Conservation (phyloP, 2,888 invertebrate genomes). For the Andrena dorsata region DNA sequence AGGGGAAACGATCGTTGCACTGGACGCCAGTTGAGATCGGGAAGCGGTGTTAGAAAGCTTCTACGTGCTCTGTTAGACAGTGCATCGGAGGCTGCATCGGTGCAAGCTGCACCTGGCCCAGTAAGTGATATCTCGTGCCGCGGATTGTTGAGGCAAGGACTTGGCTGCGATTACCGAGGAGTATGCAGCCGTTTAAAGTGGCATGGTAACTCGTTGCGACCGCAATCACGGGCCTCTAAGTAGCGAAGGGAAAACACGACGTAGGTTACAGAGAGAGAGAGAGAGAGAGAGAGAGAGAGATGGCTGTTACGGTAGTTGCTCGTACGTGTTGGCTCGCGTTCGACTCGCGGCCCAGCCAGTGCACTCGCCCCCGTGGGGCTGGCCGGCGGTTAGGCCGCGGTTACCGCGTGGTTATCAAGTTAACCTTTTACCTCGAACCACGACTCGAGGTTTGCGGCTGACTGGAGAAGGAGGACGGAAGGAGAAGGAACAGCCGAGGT, state of each 20-base stretch:
- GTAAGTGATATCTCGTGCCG: slow-evolving; percentile 54
- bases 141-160: slow-evolving; percentile 14
- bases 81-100: neutral
- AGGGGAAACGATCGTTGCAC: neutral
- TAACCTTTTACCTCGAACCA: slow-evolving; percentile 83
- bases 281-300: slow-evolving; percentile 14
- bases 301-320: slow-evolving; percentile 72
- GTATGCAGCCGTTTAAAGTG: slow-evolving; percentile 59
- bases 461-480: slow-evolving; percentile 34
- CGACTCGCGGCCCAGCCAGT: slow-evolving; percentile 31
- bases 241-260: slow-evolving; percentile 65
- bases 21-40: neutral
- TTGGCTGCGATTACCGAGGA: slow-evolving; percentile 44
- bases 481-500: slow-evolving; percentile 76
- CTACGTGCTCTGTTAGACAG: neutral
- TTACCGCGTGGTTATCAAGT: slow-evolving; percentile 84
- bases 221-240: slow-evolving; percentile 69
- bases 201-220: slow-evolving; percentile 61
- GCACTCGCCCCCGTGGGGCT: slow-evolving; percentile 44
- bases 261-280: slow-evolving; percentile 14
- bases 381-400: slow-evolving; percentile 76
- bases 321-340: slow-evolving; percentile 73
- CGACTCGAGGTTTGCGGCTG: slow-evolving; percentile 69
- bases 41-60: neutral
- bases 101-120: slow-evolving; percentile 20